Percentiles rank a stretch among this genome's conserved stretches.
These are phyloP conservation scores for Drosophila simulans DNA, from an alignment of 1,140 invertebrate species.

Conservation along the genomic window DNA sequence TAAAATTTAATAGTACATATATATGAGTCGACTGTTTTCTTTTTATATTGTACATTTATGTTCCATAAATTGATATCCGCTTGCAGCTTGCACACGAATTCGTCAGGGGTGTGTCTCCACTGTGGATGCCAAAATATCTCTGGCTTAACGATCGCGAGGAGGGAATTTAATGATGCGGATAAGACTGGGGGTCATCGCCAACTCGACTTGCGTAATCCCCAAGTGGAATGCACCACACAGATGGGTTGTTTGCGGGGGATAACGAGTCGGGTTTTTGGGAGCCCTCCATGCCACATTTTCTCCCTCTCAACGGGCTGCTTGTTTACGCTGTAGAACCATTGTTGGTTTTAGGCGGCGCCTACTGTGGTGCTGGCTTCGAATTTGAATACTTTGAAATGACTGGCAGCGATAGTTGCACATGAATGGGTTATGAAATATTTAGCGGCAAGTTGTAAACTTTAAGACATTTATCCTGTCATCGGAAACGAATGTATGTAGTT, in stretches of 20 bases:
- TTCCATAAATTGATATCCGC: slow-evolving; percentile 6
- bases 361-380: slow-evolving; percentile 8
- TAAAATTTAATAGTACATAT: too few relatives aligned
- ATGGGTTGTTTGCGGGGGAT: not conserved
- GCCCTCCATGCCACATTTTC: not conserved
- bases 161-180: slow-evolving; percentile 21
- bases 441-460: slow-evolving; percentile 5
- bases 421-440: slow-evolving; percentile 17
- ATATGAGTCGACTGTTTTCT: not conserved
- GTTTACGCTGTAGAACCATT: slow-evolving; percentile 3
- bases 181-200: slow-evolving; percentile 17
- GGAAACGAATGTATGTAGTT: not conserved
- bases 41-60: not conserved
- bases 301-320: not conserved
- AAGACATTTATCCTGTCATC: slow-evolving; percentile 13
- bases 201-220: slow-evolving; percentile 13
- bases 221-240: not conserved
- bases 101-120: slow-evolving; percentile 21
- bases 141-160: slow-evolving; percentile 2
- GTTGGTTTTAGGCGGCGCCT: slow-evolving; percentile 6
- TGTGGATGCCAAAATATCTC: slow-evolving; percentile 21
- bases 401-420: slow-evolving; percentile 4
- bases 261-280: not conserved
- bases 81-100: slow-evolving; percentile 29
- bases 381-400: slow-evolving; percentile 29